Evolutionary conservation across 2,113 vertebrate genomes (phyloP).

Genomic region (Ictidomys tridecemlineatus): DNA sequence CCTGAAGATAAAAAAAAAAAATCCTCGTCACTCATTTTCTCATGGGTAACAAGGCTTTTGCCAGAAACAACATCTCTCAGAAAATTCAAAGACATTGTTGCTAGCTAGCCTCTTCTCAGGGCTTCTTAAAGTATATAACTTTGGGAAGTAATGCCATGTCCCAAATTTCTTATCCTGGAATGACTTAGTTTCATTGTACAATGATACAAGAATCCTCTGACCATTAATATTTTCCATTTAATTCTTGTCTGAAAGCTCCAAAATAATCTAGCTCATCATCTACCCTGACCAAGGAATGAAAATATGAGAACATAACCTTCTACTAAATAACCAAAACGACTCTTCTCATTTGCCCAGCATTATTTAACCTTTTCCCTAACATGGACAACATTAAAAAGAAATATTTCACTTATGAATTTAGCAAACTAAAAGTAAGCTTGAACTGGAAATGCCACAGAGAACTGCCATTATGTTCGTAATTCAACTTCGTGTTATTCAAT

Average conservation of each 20-base stretch:
- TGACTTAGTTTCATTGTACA: neutral
- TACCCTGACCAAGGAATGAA: conserved; percentile 24
- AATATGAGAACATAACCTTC: conserved; percentile 54
- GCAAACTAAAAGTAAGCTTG: conserved; percentile 64
- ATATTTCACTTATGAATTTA: conserved; percentile 71
- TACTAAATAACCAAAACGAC: conserved; percentile 27
- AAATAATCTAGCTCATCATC: conserved; percentile 40
- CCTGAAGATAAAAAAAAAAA: neutral
- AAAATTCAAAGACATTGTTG: neutral
- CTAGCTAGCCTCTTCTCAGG: neutral
- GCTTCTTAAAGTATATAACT: neutral
- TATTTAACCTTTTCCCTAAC: conserved; percentile 79
- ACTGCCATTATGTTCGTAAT: conserved; percentile 77
- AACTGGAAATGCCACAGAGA: conserved; percentile 79
- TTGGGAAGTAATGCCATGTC: conserved; percentile 32
- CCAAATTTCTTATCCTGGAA: conserved; percentile 5
- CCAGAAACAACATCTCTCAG: neutral
- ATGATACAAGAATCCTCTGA: conserved; percentile 12
- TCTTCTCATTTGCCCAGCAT: conserved; percentile 53
- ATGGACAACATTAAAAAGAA: conserved; percentile 64
- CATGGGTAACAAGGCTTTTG: neutral
- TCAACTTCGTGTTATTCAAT: conserved; percentile 70
- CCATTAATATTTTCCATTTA: conserved; percentile 19
- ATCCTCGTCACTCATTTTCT: neutral
- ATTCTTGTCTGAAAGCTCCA: conserved; percentile 38